A percentile compares a stretch with the other conserved stretches of the same genome.
Conservation (phyloP, 2,797 vertebrate genomes). For the Balearica regulorum region DNA sequence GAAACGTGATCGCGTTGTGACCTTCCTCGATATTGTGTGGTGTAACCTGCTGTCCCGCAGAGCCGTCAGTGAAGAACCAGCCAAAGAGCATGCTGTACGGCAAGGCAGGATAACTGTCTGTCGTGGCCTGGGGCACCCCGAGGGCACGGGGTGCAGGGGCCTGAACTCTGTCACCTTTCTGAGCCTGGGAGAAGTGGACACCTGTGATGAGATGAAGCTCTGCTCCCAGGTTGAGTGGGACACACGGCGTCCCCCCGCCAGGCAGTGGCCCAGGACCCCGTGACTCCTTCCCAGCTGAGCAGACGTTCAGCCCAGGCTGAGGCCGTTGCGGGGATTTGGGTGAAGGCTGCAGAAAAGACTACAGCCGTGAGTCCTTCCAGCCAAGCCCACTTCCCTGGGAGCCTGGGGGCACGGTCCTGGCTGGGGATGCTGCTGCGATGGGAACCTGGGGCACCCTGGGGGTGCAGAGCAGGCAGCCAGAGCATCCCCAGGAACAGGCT, state of each 20-base stretch:
- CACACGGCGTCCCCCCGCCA: not conserved
- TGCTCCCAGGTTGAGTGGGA: too few species aligned
- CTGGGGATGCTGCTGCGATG: fast-evolving
- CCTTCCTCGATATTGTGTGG: fast-evolving
- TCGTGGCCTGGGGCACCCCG: not conserved
- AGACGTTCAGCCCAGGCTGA: not conserved
- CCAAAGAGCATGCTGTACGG: fast-evolving
- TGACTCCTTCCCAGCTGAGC: not conserved
- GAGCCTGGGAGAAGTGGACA: not conserved
- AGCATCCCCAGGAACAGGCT: not conserved
- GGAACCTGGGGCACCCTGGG: fast-evolving
- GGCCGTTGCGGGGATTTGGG: not conserved
- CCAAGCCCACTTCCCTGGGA: not conserved
- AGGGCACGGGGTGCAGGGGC: not conserved
- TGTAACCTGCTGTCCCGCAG: fast-evolving
- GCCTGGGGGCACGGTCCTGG: not conserved
- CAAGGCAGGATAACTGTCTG: not conserved
- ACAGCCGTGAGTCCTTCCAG: not conserved
- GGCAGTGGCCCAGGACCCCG: fast-evolving
- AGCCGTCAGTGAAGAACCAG: fast-evolving
- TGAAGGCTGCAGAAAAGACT: not conserved
- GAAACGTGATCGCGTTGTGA: fast-evolving
- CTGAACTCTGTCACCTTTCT: not conserved
- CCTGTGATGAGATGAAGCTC: not conserved
- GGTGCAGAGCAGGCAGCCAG: not conserved